Evolutionary conservation across 2,888 invertebrate genomes (phyloP).

Genomic region (Lasiommata megera): DNA sequence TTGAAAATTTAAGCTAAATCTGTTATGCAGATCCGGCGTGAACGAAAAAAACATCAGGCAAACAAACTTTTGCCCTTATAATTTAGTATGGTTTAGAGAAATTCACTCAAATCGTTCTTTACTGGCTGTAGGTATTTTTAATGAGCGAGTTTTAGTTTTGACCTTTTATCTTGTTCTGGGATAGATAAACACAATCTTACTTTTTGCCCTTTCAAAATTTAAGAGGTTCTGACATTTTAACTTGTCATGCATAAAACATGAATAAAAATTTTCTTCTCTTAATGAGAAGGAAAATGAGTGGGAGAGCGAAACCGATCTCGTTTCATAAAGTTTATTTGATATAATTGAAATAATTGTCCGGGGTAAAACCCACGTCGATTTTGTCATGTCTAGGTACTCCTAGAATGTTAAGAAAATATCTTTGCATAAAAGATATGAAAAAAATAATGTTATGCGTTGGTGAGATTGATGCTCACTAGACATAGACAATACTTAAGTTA

Average conservation of each 20-base stretch:
- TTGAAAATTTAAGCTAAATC: no score
- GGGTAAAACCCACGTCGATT: not conserved
- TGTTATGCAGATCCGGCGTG: no score
- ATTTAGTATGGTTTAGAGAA: no score
- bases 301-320: not conserved
- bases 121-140: no score
- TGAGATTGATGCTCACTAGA: no score
- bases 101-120: no score
- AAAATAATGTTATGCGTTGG: no score
- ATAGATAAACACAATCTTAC: not conserved
- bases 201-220: not conserved
- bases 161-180: no score
- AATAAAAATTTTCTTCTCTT: not conserved
- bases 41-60: no score
- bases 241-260: not conserved
- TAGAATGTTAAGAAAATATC: not conserved
- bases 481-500: no score
- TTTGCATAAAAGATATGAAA: not conserved
- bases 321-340: not conserved
- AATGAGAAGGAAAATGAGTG: not conserved
- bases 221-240: not conserved
- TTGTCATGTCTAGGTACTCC: not conserved
- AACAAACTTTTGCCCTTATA: no score
- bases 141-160: no score
- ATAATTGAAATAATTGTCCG: not conserved